Percentiles rank a stretch among this genome's conserved stretches.
Evolutionary conservation across 2,113 vertebrate species (phyloP).

Genomic region (Nymphicus hollandicus): DNA sequence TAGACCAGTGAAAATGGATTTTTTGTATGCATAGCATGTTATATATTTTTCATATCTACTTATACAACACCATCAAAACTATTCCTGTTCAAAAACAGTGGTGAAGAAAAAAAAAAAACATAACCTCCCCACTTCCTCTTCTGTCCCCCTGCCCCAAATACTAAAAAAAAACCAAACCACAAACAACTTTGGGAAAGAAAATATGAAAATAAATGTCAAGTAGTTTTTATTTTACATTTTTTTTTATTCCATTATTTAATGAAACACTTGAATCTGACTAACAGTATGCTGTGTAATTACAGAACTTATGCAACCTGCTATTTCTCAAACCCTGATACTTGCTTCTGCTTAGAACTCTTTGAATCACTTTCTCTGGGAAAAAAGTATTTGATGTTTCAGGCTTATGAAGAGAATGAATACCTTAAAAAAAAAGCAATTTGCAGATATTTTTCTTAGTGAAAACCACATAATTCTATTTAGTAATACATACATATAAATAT

Average conservation of each 20-base stretch:
- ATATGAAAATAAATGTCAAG: background rate
- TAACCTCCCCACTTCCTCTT: accelerated
- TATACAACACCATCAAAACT: background rate
- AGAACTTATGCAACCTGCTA: background rate
- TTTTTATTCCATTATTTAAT: background rate
- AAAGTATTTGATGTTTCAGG: background rate
- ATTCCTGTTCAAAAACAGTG: background rate
- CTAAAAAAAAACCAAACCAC: background rate
- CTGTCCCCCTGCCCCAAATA: accelerated
- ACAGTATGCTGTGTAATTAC: background rate
- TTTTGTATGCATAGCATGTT: background rate
- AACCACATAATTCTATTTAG: background rate
- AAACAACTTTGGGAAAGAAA: background rate
- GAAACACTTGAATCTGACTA: background rate
- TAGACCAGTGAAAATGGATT: accelerated
- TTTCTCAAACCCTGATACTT: background rate
- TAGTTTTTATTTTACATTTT: background rate
- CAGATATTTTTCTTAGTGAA: background rate
- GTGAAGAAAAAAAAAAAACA: background rate
- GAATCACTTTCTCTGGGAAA: background rate
- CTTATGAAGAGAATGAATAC: background rate
- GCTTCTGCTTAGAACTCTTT: background rate
- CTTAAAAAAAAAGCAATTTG: background rate
- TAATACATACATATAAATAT: background rate
- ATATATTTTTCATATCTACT: background rate